Evolutionary conservation across 2,888 invertebrate genomes (phyloP), one percentile per base, ranked within the genome.

Genomic region (Cylloceria caligata): DNA sequence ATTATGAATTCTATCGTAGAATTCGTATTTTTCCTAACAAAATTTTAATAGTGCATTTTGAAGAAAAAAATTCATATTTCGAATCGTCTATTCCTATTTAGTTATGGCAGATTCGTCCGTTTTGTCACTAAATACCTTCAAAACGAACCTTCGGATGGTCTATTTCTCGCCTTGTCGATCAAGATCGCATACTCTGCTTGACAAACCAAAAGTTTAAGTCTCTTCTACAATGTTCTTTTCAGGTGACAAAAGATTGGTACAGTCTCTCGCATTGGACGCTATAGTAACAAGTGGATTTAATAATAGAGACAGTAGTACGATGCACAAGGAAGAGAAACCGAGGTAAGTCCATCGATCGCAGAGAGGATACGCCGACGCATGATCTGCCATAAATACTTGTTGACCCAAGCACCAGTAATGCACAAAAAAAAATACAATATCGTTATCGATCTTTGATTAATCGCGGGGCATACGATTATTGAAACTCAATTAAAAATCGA

Each of bases 221-320:
- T 30, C 30, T 30, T 5, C 34, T 42, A 9, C 30, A 36, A 57
- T 42, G 57, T 64, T 24, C 3, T 65, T 55, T 60, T 47, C 94
- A 97, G 98, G 98, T 94, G 98, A 98, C 93, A 97, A 98, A 94
- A 96, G 96, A 91, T 94, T 98, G 93, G 94, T 98, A 88, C 98
- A 98, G 93, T 97, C 97, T 82, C 94, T 98, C 85, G 97, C 98
- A 83, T 95, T 97, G 93, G 98, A 98, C 93, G 98, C 98, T 55
- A 96, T 96, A 95, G 96, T 97, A 87, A 98, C 98, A 49, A 96
- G 97, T 93, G 96, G 96, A 90, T 95, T 97, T 92, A 96, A 97
- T 93, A 93, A 94, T 86, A 93, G 93, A 88, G 93, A 94, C 83
- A 90, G 95, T 84, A 95, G 94, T 93, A 94, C 93, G 85, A 94